phyloP scores from a whole-genome alignment of 1,140 invertebrate genomes.

The Drosophila tsacasi region DNA sequence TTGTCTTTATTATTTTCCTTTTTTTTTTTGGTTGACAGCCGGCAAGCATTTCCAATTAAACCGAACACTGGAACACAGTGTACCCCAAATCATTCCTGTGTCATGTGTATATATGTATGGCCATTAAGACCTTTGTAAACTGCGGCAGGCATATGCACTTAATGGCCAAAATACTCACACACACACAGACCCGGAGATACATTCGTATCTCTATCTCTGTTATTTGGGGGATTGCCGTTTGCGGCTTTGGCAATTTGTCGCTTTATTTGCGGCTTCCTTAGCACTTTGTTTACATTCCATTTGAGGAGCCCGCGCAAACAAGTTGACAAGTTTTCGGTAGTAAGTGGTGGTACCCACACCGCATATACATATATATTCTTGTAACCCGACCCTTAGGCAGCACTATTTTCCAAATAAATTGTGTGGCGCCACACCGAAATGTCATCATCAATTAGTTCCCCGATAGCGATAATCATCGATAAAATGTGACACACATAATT shows the following conservation, averaged over 20 bases:
- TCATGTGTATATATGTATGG: constrained; percentile 9
- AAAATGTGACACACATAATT: constrained; percentile 30
- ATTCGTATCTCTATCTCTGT: constrained; percentile 29
- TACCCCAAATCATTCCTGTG: constrained; percentile 3
- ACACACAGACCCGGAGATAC: constrained; percentile 15
- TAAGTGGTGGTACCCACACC: background rate
- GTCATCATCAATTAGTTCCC: constrained; percentile 48
- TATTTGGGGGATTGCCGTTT: constrained; percentile 34
- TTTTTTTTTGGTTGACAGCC: constrained; percentile 51
- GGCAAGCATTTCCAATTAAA: constrained; percentile 74
- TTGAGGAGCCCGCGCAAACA: constrained; percentile 38
- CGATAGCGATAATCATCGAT: constrained; percentile 10
- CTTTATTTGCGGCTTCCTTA: constrained; percentile 65
- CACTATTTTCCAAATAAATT: constrained; percentile 18
- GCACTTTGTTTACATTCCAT: constrained; percentile 62
- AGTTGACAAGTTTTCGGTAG: constrained; percentile 52
- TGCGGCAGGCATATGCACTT: constrained; percentile 74
- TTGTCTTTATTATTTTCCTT: constrained; percentile 65
- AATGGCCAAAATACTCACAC: constrained; percentile 64
- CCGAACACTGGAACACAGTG: constrained; percentile 10
- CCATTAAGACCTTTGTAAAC: constrained; percentile 63
- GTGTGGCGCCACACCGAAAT: constrained; percentile 32
- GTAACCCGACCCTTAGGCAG: constrained; percentile 25
- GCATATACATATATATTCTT: background rate
- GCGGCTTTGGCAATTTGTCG: constrained; percentile 56